Evolutionary conservation across 2,797 vertebrate genomes (phyloP).

Genomic region (Vespertilio murinus): DNA sequence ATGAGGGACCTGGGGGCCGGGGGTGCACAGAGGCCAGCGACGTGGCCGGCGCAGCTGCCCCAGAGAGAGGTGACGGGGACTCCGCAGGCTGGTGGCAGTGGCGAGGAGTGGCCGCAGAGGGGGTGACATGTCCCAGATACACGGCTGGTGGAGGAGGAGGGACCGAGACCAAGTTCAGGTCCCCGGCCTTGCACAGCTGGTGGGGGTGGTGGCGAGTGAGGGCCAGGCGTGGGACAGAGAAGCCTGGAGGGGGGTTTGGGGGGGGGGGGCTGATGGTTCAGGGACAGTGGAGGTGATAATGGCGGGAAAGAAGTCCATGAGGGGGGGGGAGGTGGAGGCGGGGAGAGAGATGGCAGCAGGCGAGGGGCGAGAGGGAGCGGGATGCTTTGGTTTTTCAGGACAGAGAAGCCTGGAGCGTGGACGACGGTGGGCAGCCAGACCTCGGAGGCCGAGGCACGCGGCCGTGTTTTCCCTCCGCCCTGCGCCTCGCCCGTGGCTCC

Average conservation of each 20-base stretch:
- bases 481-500: neutral
- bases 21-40: rapidly evolving
- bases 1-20: neutral
- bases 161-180: too few relatives aligned
- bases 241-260: rapidly evolving
- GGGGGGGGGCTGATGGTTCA: rapidly evolving
- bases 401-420: neutral
- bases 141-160: neutral
- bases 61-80: rapidly evolving
- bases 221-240: neutral
- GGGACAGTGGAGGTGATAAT: rapidly evolving
- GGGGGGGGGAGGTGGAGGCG: neutral
- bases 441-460: neutral
- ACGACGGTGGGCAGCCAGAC: neutral
- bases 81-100: neutral
- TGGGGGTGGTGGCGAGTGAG: rapidly evolving
- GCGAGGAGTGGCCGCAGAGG: rapidly evolving
- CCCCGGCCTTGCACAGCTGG: too few relatives aligned
- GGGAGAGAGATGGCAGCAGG: neutral
- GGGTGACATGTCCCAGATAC: rapidly evolving
- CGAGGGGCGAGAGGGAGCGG: neutral
- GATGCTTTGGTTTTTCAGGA: neutral
- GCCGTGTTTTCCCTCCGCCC: neutral
- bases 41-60: rapidly evolving
- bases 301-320: neutral